Percentiles rank a stretch among this genome's conserved stretches.
Conservation (phyloP, 2,888 invertebrate species). For the Scelioninae gen. 2 region DNA sequence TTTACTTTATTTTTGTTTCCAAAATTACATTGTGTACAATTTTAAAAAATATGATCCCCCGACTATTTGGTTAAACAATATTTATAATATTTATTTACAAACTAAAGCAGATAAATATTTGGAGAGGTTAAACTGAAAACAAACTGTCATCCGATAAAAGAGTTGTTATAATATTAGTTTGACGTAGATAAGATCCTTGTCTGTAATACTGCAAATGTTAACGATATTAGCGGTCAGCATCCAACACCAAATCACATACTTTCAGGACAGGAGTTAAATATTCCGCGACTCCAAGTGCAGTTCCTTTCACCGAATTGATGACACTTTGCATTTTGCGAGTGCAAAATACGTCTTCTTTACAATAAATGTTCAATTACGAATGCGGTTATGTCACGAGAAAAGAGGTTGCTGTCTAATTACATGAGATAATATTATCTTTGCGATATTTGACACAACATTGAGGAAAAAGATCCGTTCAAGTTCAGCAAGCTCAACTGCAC, state of each 20-base stretch:
- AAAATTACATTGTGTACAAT: no score
- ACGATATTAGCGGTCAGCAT: no score
- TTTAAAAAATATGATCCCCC: no score
- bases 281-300: constrained; percentile 96
- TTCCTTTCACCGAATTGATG: constrained; percentile 96
- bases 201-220: no score
- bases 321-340: constrained; percentile 89
- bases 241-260: constrained; percentile 80
- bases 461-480: constrained; percentile 24
- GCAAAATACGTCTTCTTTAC: constrained; percentile 5
- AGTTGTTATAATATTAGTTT: no score
- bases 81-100: no score
- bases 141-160: no score
- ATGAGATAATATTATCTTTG: constrained; percentile 42
- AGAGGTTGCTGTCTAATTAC: background rate
- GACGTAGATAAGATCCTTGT: no score
- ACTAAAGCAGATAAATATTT: no score
- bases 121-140: no score
- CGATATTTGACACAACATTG: constrained; percentile 25
- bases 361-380: constrained; percentile 13
- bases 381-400: constrained; percentile 4
- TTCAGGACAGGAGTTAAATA: constrained; percentile 96
- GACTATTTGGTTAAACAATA: no score
- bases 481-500: constrained; percentile 18
- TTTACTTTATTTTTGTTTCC: no score